These are phyloP conservation scores for Melanotaenia pygmaea DNA, from an alignment of 2,797 vertebrate genomes.

Conservation along the genomic window DNA sequence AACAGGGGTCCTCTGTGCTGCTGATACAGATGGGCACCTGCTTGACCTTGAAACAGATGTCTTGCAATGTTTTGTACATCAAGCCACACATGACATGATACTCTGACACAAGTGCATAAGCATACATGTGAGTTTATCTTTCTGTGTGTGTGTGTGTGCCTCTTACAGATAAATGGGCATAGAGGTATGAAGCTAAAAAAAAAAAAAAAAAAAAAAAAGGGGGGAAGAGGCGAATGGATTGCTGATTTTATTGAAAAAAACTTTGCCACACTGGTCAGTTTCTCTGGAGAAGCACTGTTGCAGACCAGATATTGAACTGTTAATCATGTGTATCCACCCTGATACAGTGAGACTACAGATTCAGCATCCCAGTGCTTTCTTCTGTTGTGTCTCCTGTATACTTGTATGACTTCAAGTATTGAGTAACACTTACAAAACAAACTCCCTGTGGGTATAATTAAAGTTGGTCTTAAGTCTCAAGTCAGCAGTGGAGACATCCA, in stretches of 20 bases:
- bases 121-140: constrained; percentile 13
- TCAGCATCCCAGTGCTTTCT: not conserved
- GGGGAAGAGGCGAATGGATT: not conserved
- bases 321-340: not conserved
- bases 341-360: not conserved
- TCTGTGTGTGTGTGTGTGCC: constrained; percentile 2
- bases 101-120: not conserved
- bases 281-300: not conserved
- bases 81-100: constrained; percentile 39
- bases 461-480: constrained; percentile 3
- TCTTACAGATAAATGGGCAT: too few relatives aligned
- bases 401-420: not conserved
- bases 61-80: constrained; percentile 37
- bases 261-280: not conserved
- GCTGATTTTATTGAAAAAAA: not conserved
- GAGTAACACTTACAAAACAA: not conserved
- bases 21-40: constrained; percentile 70
- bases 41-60: constrained; percentile 73
- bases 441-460: not conserved
- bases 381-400: not conserved
- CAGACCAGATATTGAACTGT: constrained; percentile 1
- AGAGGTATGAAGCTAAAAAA: not conserved
- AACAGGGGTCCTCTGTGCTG: constrained; percentile 60
- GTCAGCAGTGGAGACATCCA: not conserved
- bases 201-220: too few relatives aligned